Base-by-base conservation (phyloP, 2,888 invertebrate species). In the Lasioglossum calceatum region DNA sequence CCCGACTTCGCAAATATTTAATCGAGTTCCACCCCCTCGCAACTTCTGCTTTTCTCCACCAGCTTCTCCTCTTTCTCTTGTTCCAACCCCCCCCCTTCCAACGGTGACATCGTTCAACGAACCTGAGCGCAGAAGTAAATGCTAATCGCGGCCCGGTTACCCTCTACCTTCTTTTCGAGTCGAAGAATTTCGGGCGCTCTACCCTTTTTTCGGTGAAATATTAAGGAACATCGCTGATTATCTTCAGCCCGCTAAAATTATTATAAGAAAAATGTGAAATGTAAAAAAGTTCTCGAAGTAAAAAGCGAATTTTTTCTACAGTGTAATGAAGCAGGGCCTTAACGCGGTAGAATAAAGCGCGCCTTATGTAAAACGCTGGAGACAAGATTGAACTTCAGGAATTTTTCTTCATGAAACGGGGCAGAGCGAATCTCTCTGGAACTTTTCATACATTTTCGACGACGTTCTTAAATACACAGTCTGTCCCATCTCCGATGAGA, bases 1-100 rank as follows among this genome's bases (percentile, higher is more conserved):
- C 44, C 74, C 19, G 74, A 71, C 74, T 79, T 58, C 58, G 75
- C 82, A 79, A 82, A 82, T 79, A 83, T 83, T 79, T 79, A 79
- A 83, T 79, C 79, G 67, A n/a, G 44, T 72, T 74, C 36, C 23
- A 71, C 44, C 64, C 58, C 12, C 58, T n/a, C 1, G 58, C 58
- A 58, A 58, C 58, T 23, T n/a, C n/a, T 58, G 58, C 12, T n/a
- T 58, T 58, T 58, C 58, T 58, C 58, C n/a, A 4, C 12, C 58
- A n/a, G 58, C 12, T 58, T 58, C 47, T 47, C 58, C n/a, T 58
- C n/a, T 58, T n/a, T 4, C 58, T 58, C 58, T 58, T 58, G 58
- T 58, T 10, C n/a, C 10, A 58, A 58, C 0, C 58, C 58, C 58
- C n/a, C 12, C 32, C 32, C 32, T n/a, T 23, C 58, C 58, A n/a